These are phyloP conservation scores for Macrotis lagotis DNA, from an alignment of 2,113 vertebrate species.

Conservation along the genomic window DNA sequence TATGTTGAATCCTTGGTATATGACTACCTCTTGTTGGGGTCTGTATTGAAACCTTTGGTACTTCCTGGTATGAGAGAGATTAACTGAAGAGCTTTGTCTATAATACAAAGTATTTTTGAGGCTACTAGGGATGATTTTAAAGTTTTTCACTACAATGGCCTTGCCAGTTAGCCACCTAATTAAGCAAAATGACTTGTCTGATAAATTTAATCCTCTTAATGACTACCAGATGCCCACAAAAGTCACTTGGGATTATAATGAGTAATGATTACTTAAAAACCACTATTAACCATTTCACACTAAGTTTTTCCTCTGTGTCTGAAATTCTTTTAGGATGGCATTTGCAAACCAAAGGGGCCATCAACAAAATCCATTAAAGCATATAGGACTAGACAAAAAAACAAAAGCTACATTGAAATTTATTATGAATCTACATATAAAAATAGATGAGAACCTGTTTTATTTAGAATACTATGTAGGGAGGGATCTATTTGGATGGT, in stretches of 20 bases:
- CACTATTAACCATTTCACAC: constrained; percentile 64
- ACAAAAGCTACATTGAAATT: not conserved
- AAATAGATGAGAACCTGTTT: not conserved
- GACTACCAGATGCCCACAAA: constrained; percentile 85
- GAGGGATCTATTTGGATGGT: not conserved
- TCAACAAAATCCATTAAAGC: not conserved
- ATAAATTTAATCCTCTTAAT: constrained; percentile 89
- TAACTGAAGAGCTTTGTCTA: constrained; percentile 1
- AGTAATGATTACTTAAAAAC: constrained; percentile 79
- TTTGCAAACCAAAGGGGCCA: constrained; percentile 51
- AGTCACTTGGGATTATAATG: constrained; percentile 74
- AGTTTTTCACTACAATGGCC: constrained; percentile 58
- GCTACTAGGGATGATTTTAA: constrained; percentile 63
- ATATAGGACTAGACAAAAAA: not conserved
- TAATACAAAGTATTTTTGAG: constrained; percentile 62
- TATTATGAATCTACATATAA: not conserved
- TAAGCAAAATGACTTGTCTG: constrained; percentile 84
- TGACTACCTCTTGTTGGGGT: constrained; percentile 21
- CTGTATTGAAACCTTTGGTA: constrained; percentile 35
- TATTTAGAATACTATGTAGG: not conserved
- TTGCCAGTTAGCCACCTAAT: constrained; percentile 80
- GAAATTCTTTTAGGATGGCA: not conserved
- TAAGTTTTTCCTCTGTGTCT: constrained; percentile 14
- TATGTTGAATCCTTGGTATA: not conserved
- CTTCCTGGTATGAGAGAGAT: constrained; percentile 10